Evolutionary conservation across 2,113 vertebrate genomes (phyloP), one percentile per base, ranked within the genome.

Genomic region (Phalacrocorax brasilianus): DNA sequence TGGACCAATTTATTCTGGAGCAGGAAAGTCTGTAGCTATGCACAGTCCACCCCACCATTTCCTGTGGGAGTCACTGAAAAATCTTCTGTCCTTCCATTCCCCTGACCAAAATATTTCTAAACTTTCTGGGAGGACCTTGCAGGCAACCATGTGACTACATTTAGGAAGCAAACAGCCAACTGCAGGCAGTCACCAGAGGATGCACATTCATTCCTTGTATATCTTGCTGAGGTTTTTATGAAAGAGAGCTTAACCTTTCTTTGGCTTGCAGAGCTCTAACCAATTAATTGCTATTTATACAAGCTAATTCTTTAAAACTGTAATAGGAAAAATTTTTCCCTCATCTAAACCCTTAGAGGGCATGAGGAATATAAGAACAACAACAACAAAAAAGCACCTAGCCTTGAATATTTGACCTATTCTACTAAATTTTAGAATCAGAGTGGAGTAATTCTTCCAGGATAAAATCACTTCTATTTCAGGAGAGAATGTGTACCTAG

Each of bases 61-160:
- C 97, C 96, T 92, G 84, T 85, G 88, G 95, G 91, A 97, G 88
- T 89, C 83, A 42, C 53, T 88, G 78, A 73, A 85, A 91, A 82
- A n/a, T 58, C 8, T 55, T 32, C 49, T 85, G 93, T 84, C 80
- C 87, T 96, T 91, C 85, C 55, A 95, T 77, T 90, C 59, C 83
- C 70, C 73, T 63, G 74, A 96, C 35, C 52, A 88, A 93, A 97
- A 84, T n/a, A 82, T 93, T 95, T 87, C 88, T 80, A 83, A 95
- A 78, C 27, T 33, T 59, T 52, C 59, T 90, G 70, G 63, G 88
- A 83, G 62, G 66, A 35, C 50, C 88, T 87, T 72, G 13, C n/a
- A 85, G 56, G 61, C 89, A 66, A 26, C 44, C 56, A 42, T 50
- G 56, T 44, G 59, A 32, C 74, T 75, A 9, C 15, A 9, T 80